Evolutionary conservation across 2,888 invertebrate species (phyloP).

Genomic region (Tenthredo amoena): DNA sequence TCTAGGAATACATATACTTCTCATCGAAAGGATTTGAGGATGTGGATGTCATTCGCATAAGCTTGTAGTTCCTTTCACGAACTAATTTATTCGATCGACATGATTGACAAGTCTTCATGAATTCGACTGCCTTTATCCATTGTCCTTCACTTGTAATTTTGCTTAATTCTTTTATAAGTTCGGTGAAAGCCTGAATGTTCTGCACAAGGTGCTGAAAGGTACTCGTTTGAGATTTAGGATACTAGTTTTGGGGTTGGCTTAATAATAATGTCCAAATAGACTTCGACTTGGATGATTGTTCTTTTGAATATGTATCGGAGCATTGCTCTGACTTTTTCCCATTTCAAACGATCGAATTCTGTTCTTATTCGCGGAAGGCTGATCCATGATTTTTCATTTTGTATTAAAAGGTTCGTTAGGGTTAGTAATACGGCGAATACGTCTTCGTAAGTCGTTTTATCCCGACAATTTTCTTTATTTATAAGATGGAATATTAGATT

Average conservation of each 20-base stretch:
- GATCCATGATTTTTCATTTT: slow-evolving; percentile 18
- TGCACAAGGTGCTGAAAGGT: slow-evolving; percentile 10
- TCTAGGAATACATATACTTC: no score
- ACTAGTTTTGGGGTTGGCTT: slow-evolving; percentile 37
- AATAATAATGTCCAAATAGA: slow-evolving; percentile 17
- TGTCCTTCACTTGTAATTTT: no score
- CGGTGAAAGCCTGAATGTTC: slow-evolving; percentile 55
- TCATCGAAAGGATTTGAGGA: no score
- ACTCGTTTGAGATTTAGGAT: slow-evolving; percentile 39
- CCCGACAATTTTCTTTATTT: slow-evolving; percentile 49
- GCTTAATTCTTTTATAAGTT: no score
- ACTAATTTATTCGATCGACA: no score
- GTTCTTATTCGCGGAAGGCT: slow-evolving; percentile 33
- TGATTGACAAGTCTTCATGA: no score
- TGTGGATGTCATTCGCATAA: no score
- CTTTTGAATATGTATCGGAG: slow-evolving; percentile 48
- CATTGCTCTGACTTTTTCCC: slow-evolving; percentile 52
- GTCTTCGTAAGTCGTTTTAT: slow-evolving; percentile 45
- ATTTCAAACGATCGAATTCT: slow-evolving; percentile 35
- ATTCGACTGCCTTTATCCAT: no score
- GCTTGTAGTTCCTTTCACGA: no score
- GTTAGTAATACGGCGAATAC: slow-evolving; percentile 16
- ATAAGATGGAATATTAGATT: slow-evolving; percentile 39
- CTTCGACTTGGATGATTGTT: slow-evolving; percentile 27
- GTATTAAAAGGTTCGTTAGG: not conserved